Evolutionary conservation across 2,888 invertebrate species (phyloP), one percentile per base, ranked within the genome.

Genomic region (Macaria notata): DNA sequence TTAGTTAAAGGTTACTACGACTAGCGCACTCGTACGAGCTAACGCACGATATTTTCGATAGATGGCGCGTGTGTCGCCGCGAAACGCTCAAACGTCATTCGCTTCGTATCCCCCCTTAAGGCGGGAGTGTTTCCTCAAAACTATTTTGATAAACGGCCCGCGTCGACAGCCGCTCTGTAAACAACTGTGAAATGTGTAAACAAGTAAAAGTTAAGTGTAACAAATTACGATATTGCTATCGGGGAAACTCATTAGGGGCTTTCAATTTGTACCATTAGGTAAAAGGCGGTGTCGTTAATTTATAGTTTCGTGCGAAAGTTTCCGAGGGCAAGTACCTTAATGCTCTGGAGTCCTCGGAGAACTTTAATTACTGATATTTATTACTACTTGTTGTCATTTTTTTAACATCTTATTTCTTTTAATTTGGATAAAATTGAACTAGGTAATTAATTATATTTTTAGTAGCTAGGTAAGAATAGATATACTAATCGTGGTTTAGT

Each of bases 261-360:
- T 66, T 66, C 62, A 63, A 66, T 64, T 64, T 64, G 54, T 50
- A 43, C 62, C 62, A 62, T 60, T 64, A 59, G 56, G 59, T 62
- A 56, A 58, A 65, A 64, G 64, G 64, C 55, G 60, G 59, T 58
- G 60, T 62, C 65, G 62, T 66, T 60, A 61, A 63, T 66, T 62
- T 60, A 62, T 56, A 57, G 59, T 56, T 60, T 45, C 54, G 53
- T 63, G 54, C 54, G 61, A 63, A 64, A 64, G 58, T 65, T 61
- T 62, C 48, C 54, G 48, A 45, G 47, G 44, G 31, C 30, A 46
- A 51, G 50, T 50, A 44, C 36, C n/a, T 49, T 9, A 39, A 4
- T 49, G 31, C 50, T 50, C 44, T 59, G 29, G 43, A 19, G 4
- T 46, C 44, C 31, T 3, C 6, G 41, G 49, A 30, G 9, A 38